Conservation (phyloP, 2,113 vertebrate genomes). For the Hydrochoerus hydrochaeris region DNA sequence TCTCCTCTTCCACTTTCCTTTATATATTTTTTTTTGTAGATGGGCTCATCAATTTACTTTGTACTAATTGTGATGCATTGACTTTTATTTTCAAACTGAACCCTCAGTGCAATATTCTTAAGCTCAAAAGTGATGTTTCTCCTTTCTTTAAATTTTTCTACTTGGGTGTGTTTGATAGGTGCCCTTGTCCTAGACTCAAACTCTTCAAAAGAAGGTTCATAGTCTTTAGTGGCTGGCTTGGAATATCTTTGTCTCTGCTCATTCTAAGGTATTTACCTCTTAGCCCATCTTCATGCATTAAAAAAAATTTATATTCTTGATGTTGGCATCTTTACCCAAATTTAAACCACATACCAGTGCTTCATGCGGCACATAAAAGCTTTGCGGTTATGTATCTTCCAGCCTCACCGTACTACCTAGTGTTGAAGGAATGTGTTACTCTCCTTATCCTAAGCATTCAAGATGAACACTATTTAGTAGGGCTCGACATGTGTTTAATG, state of each 20-base stretch:
- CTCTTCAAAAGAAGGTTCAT: constrained; percentile 32
- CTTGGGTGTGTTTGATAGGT: background rate
- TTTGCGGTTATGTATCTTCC: background rate
- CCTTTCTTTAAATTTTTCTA: constrained; percentile 19
- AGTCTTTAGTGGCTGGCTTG: background rate
- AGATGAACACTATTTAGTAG: background rate
- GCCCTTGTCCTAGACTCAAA: background rate
- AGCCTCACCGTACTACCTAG: background rate
- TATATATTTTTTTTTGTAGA: background rate
- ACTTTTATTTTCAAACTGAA: constrained; percentile 25
- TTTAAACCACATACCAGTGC: background rate
- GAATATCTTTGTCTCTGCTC: no score
- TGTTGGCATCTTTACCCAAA: background rate
- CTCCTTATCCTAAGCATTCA: background rate
- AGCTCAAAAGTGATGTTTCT: background rate
- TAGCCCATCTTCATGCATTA: no score
- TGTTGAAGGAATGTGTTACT: constrained; percentile 10
- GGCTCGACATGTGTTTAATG: background rate
- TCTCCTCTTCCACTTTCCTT: background rate
- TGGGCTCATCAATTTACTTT: background rate
- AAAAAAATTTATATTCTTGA: background rate
- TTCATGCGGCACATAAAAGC: background rate
- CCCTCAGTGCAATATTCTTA: background rate
- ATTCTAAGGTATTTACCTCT: no score
- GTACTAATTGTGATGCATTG: background rate